phyloP scores from a whole-genome alignment of 2,797 vertebrate species.

The Benthosema pterotum region DNA sequence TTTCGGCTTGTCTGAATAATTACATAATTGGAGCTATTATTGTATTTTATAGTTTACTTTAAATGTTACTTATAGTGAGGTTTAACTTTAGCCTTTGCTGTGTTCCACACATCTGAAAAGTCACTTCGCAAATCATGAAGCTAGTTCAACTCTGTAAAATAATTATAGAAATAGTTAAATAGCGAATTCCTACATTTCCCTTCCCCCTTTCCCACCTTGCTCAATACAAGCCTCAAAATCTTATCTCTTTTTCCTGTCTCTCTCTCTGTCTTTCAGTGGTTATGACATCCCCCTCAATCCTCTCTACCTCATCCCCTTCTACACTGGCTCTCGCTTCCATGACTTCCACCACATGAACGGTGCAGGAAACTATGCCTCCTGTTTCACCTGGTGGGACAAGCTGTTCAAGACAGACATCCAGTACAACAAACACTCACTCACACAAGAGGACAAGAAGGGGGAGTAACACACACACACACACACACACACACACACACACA shows the following conservation, averaged over 20 bases:
- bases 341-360: conserved; percentile 99
- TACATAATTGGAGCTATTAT: too few relatives aligned
- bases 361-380: conserved; percentile 93
- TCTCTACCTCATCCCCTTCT: conserved; percentile 92
- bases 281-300: conserved; percentile 95
- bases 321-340: conserved; percentile 91
- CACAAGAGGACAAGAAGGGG: conserved; percentile 76
- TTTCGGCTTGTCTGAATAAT: too few relatives aligned
- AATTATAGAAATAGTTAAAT: too few relatives aligned
- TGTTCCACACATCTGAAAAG: too few relatives aligned
- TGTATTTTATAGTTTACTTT: too few relatives aligned
- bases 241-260: neutral
- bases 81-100: too few relatives aligned
- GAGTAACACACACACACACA: conserved; percentile 51
- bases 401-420: conserved; percentile 91
- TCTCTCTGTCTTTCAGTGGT: conserved; percentile 76
- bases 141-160: too few relatives aligned
- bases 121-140: too few relatives aligned
- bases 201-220: too few relatives aligned
- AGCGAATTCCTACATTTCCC: too few relatives aligned
- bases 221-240: too few relatives aligned
- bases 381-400: conserved; percentile 98
- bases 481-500: neutral
- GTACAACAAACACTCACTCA: conserved; percentile 81
- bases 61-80: too few relatives aligned